A percentile compares a stretch with the other conserved stretches of the same genome.
Conservation (phyloP, 1,140 invertebrate species). For the Pseudomyrmex pallidus region DNA sequence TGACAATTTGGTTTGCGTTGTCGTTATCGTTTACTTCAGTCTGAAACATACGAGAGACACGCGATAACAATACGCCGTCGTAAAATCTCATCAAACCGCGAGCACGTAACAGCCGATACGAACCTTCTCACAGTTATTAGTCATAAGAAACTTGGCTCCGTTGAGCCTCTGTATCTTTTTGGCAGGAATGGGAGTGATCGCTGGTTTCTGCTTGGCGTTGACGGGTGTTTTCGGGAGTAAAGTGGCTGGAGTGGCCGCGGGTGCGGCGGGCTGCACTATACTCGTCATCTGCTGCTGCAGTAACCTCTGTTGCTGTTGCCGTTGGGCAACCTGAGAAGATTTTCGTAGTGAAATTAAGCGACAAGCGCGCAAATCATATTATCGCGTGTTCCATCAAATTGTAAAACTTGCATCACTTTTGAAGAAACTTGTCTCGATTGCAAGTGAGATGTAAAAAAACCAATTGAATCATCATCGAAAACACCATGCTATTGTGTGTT, state of each 20-base stretch:
- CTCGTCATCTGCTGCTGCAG: slow-evolving; percentile 85
- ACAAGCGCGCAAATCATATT: neutral
- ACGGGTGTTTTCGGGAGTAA: slow-evolving; percentile 80
- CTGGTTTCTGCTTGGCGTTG: slow-evolving; percentile 84
- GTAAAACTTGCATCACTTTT: neutral
- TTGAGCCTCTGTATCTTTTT: slow-evolving; percentile 84
- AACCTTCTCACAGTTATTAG: slow-evolving; percentile 85
- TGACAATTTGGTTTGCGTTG: slow-evolving; percentile 72
- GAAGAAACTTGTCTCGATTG: neutral
- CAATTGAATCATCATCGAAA: slow-evolving; percentile 50
- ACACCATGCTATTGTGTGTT: slow-evolving; percentile 73
- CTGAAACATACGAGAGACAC: slow-evolving; percentile 69
- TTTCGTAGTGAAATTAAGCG: slow-evolving; percentile 8
- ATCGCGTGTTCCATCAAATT: neutral
- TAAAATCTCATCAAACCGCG: neutral
- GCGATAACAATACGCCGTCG: neutral
- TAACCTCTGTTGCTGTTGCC: slow-evolving; percentile 87
- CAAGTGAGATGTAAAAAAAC: neutral
- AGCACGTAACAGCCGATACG: neutral
- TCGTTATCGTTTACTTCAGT: slow-evolving; percentile 82
- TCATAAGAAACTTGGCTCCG: slow-evolving; percentile 83
- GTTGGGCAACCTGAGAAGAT: slow-evolving; percentile 86
- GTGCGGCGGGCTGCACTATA: slow-evolving; percentile 82
- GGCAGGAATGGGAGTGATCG: slow-evolving; percentile 80
- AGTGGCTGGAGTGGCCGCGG: slow-evolving; percentile 77